Conservation (phyloP, 1,140 invertebrate species). For the Drosophila fuyamai region DNA sequence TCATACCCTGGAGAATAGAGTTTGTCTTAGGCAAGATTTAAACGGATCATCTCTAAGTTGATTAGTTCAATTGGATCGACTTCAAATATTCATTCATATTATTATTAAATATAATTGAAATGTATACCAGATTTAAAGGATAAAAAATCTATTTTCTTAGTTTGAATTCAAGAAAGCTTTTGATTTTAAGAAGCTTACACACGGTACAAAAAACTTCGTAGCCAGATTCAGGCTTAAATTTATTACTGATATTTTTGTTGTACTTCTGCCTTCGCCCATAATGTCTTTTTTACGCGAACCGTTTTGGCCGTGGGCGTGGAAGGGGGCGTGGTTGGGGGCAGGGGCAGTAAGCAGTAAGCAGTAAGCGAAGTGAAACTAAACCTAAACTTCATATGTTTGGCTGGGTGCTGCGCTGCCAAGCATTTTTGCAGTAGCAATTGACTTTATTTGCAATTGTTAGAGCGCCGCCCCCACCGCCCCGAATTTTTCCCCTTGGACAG, state of each 20-base stretch:
- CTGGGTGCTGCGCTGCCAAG: slow-evolving; percentile 29
- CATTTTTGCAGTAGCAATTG: slow-evolving; percentile 79
- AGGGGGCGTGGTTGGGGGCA: not conserved
- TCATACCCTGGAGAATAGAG: slow-evolving; percentile 26
- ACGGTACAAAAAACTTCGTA: slow-evolving; percentile 11
- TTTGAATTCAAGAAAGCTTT: too few species aligned
- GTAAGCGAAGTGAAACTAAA: slow-evolving; percentile 52
- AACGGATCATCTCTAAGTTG: not conserved
- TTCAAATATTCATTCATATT: too few species aligned
- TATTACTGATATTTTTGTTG: slow-evolving; percentile 54
- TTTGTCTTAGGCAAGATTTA: not conserved
- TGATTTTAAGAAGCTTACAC: too few species aligned
- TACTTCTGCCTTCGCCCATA: slow-evolving; percentile 22
- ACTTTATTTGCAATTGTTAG: slow-evolving; percentile 77
- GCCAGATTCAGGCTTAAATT: not conserved
- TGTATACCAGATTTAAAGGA: too few species aligned
- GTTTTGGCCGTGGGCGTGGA: slow-evolving; percentile 10
- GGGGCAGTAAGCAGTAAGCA: not conserved
- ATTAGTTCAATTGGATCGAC: too few species aligned
- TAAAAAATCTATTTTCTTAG: too few species aligned
- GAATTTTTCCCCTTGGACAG: slow-evolving; percentile 65
- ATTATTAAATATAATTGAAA: too few species aligned
- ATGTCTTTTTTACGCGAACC: slow-evolving; percentile 49
- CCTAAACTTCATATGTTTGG: slow-evolving; percentile 54
- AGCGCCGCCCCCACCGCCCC: slow-evolving; percentile 18